Evolutionary conservation across 1,140 invertebrate species (phyloP).

Genomic region (Harpegnathos saltator): DNA sequence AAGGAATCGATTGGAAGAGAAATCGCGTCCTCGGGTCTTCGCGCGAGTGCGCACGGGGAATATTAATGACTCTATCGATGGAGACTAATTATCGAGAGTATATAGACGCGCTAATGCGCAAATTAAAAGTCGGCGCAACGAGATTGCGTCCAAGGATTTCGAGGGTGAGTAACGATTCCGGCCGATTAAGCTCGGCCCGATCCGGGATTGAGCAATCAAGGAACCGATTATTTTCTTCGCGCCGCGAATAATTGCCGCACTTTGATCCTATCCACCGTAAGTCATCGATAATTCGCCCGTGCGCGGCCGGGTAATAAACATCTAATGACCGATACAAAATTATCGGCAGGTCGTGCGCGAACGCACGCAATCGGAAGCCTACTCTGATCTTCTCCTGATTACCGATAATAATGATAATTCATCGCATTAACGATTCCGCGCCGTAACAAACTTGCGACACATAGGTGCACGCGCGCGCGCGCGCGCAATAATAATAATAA

Average conservation of each 20-base stretch:
- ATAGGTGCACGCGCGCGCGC: background rate
- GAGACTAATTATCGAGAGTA: conserved; percentile 74
- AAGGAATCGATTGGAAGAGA: conserved; percentile 45
- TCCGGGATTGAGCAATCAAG: conserved; percentile 79
- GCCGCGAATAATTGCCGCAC: conserved; percentile 73
- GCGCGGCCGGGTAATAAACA: conserved; percentile 58
- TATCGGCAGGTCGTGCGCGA: conserved; percentile 69
- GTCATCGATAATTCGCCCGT: conserved; percentile 70
- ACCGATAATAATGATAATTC: conserved; percentile 73
- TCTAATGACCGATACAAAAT: conserved; percentile 74
- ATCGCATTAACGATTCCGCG: conserved; percentile 45
- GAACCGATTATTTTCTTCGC: conserved; percentile 67
- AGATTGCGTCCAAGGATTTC: conserved; percentile 65
- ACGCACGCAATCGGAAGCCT: conserved; percentile 54
- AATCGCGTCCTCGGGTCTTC: conserved; percentile 65
- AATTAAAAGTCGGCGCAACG: conserved; percentile 75
- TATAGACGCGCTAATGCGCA: conserved; percentile 72
- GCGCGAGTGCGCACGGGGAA: conserved; percentile 64
- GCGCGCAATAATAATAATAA: too few relatives aligned
- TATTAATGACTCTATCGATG: conserved; percentile 76
- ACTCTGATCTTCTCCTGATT: conserved; percentile 51
- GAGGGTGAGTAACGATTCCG: conserved; percentile 77
- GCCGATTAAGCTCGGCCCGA: conserved; percentile 64
- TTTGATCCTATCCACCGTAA: conserved; percentile 69
- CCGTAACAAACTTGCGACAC: conserved; percentile 44